A percentile compares a stretch with the other conserved stretches of the same genome.
Conservation (phyloP, 1,140 invertebrate species). For the Apolygus lucorum region DNA sequence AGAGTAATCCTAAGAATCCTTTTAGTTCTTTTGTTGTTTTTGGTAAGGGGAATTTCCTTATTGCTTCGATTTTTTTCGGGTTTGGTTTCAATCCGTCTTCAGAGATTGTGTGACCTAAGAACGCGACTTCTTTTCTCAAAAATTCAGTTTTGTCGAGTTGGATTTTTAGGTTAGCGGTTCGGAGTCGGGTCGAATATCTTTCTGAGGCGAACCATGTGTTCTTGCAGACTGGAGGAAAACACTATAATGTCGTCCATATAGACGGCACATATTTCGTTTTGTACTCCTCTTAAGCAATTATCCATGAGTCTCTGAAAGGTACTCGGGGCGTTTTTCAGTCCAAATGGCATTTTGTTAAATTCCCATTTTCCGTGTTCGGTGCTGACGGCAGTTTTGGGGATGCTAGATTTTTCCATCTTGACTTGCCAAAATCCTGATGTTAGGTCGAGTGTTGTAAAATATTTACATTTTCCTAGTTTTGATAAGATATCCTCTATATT, state of each 20-base stretch:
- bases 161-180: slow-evolving; percentile 29
- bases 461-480: too few relatives aligned
- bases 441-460: slow-evolving; percentile 44
- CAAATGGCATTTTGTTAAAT: slow-evolving; percentile 37
- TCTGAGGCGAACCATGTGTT: too few relatives aligned
- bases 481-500: slow-evolving; percentile 39
- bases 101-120: slow-evolving; percentile 37
- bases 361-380: slow-evolving; percentile 37
- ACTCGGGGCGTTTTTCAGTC: too few relatives aligned
- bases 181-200: slow-evolving; percentile 32
- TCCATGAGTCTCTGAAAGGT: slow-evolving; percentile 42
- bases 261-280: slow-evolving; percentile 19
- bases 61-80: slow-evolving; percentile 34
- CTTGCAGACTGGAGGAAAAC: too few relatives aligned
- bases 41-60: slow-evolving; percentile 35
- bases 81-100: slow-evolving; percentile 36
- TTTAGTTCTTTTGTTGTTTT: slow-evolving; percentile 35
- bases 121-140: slow-evolving; percentile 34
- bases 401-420: too few relatives aligned
- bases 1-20: slow-evolving; percentile 37
- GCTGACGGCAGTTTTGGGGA: slow-evolving; percentile 45
- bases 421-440: slow-evolving; percentile 45
- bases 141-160: slow-evolving; percentile 35
- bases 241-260: too few relatives aligned
- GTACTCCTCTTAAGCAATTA: background rate